phyloP scores from a whole-genome alignment of 2,888 invertebrate genomes.

The Furcula furcula region DNA sequence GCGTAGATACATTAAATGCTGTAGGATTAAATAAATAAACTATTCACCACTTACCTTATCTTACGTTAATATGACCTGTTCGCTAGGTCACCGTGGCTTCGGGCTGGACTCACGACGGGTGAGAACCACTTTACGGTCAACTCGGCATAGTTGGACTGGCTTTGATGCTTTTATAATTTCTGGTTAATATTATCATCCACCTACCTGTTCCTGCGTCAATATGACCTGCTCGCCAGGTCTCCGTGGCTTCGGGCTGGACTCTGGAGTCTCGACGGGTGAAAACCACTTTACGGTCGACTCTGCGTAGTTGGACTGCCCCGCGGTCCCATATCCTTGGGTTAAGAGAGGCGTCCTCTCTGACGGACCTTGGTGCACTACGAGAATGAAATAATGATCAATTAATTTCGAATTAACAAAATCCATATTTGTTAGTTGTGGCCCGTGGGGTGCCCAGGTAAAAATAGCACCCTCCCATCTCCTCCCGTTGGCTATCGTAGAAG shows the following conservation, averaged over 20 bases:
- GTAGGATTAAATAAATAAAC: no score
- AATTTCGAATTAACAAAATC: no score
- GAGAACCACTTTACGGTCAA: slow-evolving; percentile 88
- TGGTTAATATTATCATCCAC: slow-evolving; percentile 7
- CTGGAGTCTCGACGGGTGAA: slow-evolving; percentile 86
- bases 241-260: slow-evolving; percentile 62
- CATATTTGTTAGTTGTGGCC: no score
- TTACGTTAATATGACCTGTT: slow-evolving; percentile 59
- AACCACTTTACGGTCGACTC: slow-evolving; percentile 87
- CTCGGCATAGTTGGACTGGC: slow-evolving; percentile 80
- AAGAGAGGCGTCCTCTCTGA: slow-evolving; percentile 60
- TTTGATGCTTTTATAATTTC: no score
- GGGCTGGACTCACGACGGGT: slow-evolving; percentile 83
- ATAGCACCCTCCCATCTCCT: no score
- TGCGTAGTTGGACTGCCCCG: slow-evolving; percentile 73
- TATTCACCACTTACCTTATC: slow-evolving; percentile 62
- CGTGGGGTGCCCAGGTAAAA: no score
- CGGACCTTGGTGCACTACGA: slow-evolving; percentile 33
- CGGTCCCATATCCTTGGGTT: slow-evolving; percentile 21
- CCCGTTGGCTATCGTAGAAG: no score
- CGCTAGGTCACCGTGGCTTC: slow-evolving; percentile 38
- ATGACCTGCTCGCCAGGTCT: slow-evolving; percentile 48
- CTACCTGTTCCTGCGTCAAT: slow-evolving; percentile 67
- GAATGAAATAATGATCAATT: no score
- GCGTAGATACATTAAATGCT: no score